phyloP scores from a whole-genome alignment of 2,113 vertebrate species.

The Oreochromis spilurus region DNA sequence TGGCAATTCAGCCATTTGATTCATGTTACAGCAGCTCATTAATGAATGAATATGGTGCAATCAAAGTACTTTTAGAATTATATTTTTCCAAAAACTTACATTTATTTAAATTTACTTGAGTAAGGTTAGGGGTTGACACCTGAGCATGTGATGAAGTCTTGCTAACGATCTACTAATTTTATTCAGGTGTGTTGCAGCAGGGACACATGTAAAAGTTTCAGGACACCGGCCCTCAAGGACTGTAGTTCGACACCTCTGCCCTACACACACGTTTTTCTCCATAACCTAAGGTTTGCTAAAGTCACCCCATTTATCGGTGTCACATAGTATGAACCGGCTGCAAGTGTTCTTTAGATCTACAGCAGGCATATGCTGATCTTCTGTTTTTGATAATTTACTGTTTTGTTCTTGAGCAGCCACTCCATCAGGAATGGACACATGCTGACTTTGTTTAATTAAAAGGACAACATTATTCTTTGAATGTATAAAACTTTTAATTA shows the following conservation, averaged over 20 bases:
- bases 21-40: background rate
- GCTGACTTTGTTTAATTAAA: background rate
- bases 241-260: background rate
- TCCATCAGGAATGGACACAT: too few species aligned
- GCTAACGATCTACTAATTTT: background rate
- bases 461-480: background rate
- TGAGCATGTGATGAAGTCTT: background rate
- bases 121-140: background rate
- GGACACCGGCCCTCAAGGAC: rapidly evolving
- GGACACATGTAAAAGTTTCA: background rate
- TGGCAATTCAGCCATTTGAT: background rate
- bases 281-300: background rate
- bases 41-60: background rate
- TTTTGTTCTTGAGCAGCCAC: too few species aligned
- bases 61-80: background rate
- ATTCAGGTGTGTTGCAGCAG: background rate
- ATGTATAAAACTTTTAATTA: background rate
- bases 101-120: background rate
- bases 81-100: background rate
- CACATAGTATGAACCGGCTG: background rate
- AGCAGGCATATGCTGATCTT: too few species aligned
- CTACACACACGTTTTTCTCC: rapidly evolving
- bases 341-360: too few species aligned
- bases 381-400: too few species aligned
- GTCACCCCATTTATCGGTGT: background rate